phyloP scores from a whole-genome alignment of 2,797 vertebrate genomes.

The Manis javanica region DNA sequence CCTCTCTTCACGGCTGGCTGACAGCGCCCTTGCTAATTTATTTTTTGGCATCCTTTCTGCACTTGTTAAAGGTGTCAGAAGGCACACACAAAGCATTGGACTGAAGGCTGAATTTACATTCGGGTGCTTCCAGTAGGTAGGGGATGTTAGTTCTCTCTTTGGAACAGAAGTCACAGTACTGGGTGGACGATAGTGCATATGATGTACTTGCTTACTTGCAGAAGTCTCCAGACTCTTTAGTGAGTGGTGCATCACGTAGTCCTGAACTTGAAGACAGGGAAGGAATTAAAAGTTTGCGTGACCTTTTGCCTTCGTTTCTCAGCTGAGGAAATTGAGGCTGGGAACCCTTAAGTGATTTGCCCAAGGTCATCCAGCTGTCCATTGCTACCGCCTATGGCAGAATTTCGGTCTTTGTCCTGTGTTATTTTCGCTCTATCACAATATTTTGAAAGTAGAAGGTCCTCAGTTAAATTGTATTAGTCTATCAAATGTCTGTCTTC shows the following conservation, averaged over 20 bases:
- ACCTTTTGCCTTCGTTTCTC: not conserved
- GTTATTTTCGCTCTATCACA: not conserved
- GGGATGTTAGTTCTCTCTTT: not conserved
- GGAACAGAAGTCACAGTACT: not conserved
- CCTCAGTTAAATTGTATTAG: not conserved
- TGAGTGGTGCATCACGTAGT: not conserved
- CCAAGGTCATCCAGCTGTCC: not conserved
- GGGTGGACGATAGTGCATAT: not conserved
- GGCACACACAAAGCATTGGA: not conserved
- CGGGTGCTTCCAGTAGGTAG: not conserved
- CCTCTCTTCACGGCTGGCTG: constrained; percentile 62
- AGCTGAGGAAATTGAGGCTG: not conserved
- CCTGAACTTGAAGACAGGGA: not conserved
- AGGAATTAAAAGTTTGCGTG: not conserved
- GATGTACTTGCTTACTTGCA: not conserved
- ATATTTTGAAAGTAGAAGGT: not conserved
- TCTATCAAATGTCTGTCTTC: not conserved
- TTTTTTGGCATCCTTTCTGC: constrained; percentile 64
- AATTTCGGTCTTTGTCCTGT: not conserved
- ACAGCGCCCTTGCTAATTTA: constrained; percentile 64
- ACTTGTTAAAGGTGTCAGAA: constrained; percentile 72
- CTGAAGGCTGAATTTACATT: constrained; percentile 34
- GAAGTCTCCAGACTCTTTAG: not conserved
- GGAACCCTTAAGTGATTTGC: not conserved
- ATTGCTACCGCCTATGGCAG: not conserved